These are phyloP conservation scores for Chaenogobius annularis DNA, from an alignment of 2,113 vertebrate species.

Conservation along the genomic window DNA sequence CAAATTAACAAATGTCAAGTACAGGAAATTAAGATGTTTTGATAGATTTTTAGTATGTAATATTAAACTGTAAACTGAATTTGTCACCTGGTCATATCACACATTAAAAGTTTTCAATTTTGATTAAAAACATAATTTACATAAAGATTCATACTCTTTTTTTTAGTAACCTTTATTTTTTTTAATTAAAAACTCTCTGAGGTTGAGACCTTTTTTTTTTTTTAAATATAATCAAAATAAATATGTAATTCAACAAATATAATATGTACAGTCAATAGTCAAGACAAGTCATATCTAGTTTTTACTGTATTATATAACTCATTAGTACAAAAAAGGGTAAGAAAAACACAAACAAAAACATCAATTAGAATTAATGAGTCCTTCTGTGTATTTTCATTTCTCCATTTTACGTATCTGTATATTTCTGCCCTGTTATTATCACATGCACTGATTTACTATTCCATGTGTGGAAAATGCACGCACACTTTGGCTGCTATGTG, in stretches of 20 bases:
- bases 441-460: conserved; percentile 53
- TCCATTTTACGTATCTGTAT: conserved; percentile 16
- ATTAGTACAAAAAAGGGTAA: not conserved
- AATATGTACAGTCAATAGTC: too few species aligned
- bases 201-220: too few species aligned
- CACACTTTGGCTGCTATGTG: conserved; percentile 3
- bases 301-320: not conserved
- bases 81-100: too few species aligned
- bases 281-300: not conserved
- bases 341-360: conserved; percentile 5
- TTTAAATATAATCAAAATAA: not conserved
- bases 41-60: too few species aligned
- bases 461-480: conserved; percentile 57
- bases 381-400: not conserved
- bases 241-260: not conserved
- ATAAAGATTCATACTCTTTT: too few species aligned
- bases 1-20: not conserved
- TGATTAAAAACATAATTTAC: too few species aligned
- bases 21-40: too few species aligned
- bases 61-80: too few species aligned
- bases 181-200: too few species aligned
- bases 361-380: conserved; percentile 10
- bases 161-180: too few species aligned
- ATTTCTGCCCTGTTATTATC: conserved; percentile 36
- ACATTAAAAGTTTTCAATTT: too few species aligned